A percentile compares a stretch with the other conserved stretches of the same genome.
Conservation (phyloP, 2,888 invertebrate species). For the Octonoba sinensis region DNA sequence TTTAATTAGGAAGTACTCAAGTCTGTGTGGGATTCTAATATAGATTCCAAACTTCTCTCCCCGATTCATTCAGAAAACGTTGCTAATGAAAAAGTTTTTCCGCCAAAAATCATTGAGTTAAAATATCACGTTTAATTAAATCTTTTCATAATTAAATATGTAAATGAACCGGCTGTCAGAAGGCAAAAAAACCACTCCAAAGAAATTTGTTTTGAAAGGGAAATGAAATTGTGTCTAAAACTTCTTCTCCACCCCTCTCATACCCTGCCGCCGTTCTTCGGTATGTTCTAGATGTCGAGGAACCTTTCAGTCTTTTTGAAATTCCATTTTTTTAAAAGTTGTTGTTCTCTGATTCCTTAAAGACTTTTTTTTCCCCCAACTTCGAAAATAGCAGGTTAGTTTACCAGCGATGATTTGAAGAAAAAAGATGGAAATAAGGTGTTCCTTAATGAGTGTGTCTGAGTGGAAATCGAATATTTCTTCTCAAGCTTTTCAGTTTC, state of each 20-base stretch:
- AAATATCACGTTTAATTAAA: conserved; percentile 64
- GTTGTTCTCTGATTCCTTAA: too few relatives aligned
- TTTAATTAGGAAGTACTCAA: conserved; percentile 54
- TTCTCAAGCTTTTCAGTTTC: too few relatives aligned
- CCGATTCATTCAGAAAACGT: conserved; percentile 32
- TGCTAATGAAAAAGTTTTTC: conserved; percentile 63
- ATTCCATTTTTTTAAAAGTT: neutral
- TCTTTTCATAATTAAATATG: conserved; percentile 64
- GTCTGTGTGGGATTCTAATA: conserved; percentile 39
- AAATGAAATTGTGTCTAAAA: conserved; percentile 61
- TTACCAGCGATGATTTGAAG: too few relatives aligned
- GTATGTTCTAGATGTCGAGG: conserved; percentile 33
- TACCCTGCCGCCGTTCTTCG: conserved; percentile 11
- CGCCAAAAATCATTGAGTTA: conserved; percentile 64
- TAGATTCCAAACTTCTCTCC: conserved; percentile 44
- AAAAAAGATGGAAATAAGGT: too few relatives aligned
- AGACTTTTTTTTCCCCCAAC: neutral
- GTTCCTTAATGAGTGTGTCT: too few relatives aligned
- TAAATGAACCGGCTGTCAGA: conserved; percentile 63
- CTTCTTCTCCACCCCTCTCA: conserved; percentile 3
- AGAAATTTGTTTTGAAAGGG: conserved; percentile 64
- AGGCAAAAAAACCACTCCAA: conserved; percentile 58
- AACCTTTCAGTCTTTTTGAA: conserved; percentile 35
- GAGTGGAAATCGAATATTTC: too few relatives aligned
- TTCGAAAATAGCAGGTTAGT: too few relatives aligned